These are phyloP conservation scores for Hippopotamyrus pictus DNA, from an alignment of 2,797 vertebrate genomes.

Conservation along the genomic window DNA sequence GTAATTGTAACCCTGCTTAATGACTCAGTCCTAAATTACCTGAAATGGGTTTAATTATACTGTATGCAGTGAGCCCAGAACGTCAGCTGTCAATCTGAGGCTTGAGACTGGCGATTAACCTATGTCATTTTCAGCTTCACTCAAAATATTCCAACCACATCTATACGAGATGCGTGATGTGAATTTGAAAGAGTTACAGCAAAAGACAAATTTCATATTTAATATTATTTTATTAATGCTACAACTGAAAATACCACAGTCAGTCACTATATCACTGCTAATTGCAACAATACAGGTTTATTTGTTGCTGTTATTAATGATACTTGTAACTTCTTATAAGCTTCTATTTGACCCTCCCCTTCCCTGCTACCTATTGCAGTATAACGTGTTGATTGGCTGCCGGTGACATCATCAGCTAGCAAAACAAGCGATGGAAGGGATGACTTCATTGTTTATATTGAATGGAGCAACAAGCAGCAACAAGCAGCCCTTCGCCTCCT, in stretches of 20 bases:
- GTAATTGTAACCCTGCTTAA: background rate
- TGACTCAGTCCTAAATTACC: slow-evolving; percentile 22
- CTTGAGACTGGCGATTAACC: background rate
- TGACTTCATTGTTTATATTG: slow-evolving; percentile 66
- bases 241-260: slow-evolving; percentile 45
- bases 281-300: background rate
- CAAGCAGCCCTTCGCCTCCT: slow-evolving; percentile 28
- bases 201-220: background rate
- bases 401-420: slow-evolving; percentile 65
- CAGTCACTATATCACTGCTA: background rate
- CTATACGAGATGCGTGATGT: background rate
- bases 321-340: slow-evolving; percentile 46
- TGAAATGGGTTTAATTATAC: slow-evolving; percentile 29
- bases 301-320: slow-evolving; percentile 26
- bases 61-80: slow-evolving; percentile 16
- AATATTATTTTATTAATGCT: slow-evolving; percentile 14
- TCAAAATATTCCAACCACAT: background rate
- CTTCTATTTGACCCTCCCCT: slow-evolving; percentile 31
- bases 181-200: background rate
- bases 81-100: slow-evolving; percentile 13
- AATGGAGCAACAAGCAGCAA: slow-evolving; percentile 44
- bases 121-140: background rate
- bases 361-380: slow-evolving; percentile 42
- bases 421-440: slow-evolving; percentile 65
- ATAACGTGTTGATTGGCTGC: slow-evolving; percentile 65